Percentiles rank a stretch among this genome's conserved stretches.
Conservation (phyloP, 2,888 invertebrate genomes). For the Megalurothrips usitatus region DNA sequence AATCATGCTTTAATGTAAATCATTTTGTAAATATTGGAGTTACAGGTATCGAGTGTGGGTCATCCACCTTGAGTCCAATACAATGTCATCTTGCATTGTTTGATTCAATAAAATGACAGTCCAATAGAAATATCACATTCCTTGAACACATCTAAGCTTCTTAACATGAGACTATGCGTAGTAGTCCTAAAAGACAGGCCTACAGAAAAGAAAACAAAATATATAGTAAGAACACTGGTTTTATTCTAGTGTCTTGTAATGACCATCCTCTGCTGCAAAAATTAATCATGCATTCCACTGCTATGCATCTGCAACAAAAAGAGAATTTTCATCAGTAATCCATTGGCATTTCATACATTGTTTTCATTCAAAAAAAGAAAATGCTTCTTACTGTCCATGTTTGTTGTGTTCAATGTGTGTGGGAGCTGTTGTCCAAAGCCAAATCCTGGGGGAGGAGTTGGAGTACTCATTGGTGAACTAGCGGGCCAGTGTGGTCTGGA, state of each 20-base stretch:
- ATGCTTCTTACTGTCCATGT: conserved; percentile 39
- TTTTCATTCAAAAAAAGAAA: conserved; percentile 29
- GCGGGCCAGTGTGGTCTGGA: conserved; percentile 51
- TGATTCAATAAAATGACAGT: conserved; percentile 21
- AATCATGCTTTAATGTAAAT: neutral
- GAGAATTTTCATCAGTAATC: neutral
- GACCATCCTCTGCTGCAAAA: conserved; percentile 24
- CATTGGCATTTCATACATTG: neutral
- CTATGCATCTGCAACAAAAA: neutral
- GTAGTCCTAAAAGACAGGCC: neutral
- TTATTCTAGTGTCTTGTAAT: conserved; percentile 3
- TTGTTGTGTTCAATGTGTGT: conserved; percentile 30
- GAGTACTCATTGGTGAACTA: conserved; percentile 37
- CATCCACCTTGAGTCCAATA: neutral
- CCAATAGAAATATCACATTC: conserved; percentile 2
- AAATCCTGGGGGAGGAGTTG: conserved; percentile 42
- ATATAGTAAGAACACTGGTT: conserved; percentile 19
- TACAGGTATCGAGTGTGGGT: neutral
- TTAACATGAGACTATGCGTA: neutral
- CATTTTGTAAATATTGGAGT: neutral
- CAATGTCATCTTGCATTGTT: neutral
- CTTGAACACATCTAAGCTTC: conserved; percentile 13
- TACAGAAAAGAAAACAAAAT: conserved; percentile 22
- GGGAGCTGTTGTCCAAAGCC: conserved; percentile 37
- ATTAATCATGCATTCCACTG: neutral